Evolutionary conservation across 2,113 vertebrate species (phyloP).

Genomic region (Catagonus wagneri): DNA sequence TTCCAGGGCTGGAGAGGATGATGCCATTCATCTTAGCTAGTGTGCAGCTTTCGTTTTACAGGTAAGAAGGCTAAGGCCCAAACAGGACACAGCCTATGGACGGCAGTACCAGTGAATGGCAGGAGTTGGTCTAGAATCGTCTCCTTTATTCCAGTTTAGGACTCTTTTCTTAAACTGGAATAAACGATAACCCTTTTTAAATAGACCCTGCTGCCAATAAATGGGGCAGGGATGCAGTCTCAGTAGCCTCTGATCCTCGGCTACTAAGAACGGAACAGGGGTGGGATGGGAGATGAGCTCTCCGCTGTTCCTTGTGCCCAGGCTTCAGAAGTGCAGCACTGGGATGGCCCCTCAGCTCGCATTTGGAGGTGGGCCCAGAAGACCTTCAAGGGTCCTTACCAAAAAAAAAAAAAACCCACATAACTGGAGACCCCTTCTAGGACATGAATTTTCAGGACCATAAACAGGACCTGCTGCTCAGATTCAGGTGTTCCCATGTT

Average conservation of each 20-base stretch:
- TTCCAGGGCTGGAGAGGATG: neutral
- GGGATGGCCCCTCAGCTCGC: neutral
- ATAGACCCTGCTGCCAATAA: neutral
- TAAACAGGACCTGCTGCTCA: neutral
- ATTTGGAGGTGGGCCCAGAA: neutral
- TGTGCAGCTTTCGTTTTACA: constrained; percentile 32
- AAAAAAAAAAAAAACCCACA: neutral
- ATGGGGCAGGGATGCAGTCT: neutral
- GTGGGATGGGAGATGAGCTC: neutral
- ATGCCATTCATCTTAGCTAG: neutral
- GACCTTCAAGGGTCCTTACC: neutral
- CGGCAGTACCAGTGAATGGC: neutral
- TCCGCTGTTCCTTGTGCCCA: neutral
- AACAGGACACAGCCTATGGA: neutral
- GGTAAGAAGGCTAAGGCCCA: constrained; percentile 11
- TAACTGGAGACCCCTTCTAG: neutral
- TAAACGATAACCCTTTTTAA: neutral
- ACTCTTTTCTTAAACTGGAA: neutral
- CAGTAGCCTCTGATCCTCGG: neutral
- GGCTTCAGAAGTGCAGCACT: neutral
- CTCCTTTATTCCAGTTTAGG: constrained; percentile 13
- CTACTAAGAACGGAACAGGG: neutral
- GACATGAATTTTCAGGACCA: constrained; percentile 26
- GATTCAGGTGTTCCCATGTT: too few species aligned
- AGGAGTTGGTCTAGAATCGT: neutral